Evolutionary conservation across 2,797 vertebrate genomes (phyloP).

Genomic region (Perodicticus potto): DNA sequence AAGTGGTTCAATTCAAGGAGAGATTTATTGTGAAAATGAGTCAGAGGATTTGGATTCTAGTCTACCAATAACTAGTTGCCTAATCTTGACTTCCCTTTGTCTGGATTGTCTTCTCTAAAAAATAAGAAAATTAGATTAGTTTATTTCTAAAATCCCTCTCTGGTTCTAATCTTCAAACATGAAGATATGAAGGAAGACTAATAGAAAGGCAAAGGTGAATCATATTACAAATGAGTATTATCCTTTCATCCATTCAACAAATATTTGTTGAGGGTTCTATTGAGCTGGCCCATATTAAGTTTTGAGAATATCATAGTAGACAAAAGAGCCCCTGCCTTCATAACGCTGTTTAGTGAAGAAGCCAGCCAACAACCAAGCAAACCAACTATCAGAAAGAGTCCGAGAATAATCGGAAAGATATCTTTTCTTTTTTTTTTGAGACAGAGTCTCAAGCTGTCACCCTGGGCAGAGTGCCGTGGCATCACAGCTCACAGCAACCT

Average conservation of each 20-base stretch:
- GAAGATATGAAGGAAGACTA: not conserved
- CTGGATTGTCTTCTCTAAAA: conserved; percentile 18
- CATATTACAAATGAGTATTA: not conserved
- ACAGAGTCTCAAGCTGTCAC: too few relatives aligned
- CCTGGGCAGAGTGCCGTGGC: too few relatives aligned
- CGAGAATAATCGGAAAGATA: not conserved
- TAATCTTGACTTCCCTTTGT: conserved; percentile 25
- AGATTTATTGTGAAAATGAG: conserved; percentile 35
- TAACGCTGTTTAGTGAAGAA: not conserved
- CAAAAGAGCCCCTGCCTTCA: not conserved
- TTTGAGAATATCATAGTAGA: not conserved
- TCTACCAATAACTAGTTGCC: not conserved
- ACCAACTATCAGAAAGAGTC: conserved; percentile 4
- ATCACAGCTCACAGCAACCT: too few relatives aligned
- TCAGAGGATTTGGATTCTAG: conserved; percentile 4
- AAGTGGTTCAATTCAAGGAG: not conserved
- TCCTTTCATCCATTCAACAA: not conserved
- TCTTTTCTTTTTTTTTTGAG: conserved; percentile 23
- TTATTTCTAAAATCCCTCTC: conserved; percentile 41
- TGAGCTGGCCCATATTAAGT: not conserved
- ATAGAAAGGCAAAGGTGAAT: not conserved
- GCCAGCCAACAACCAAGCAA: not conserved
- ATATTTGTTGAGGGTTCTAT: not conserved
- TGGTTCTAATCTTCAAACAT: conserved; percentile 20
- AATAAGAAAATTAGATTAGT: not conserved